phyloP scores from a whole-genome alignment of 2,888 invertebrate species.

The Nymphalis c-album region DNA sequence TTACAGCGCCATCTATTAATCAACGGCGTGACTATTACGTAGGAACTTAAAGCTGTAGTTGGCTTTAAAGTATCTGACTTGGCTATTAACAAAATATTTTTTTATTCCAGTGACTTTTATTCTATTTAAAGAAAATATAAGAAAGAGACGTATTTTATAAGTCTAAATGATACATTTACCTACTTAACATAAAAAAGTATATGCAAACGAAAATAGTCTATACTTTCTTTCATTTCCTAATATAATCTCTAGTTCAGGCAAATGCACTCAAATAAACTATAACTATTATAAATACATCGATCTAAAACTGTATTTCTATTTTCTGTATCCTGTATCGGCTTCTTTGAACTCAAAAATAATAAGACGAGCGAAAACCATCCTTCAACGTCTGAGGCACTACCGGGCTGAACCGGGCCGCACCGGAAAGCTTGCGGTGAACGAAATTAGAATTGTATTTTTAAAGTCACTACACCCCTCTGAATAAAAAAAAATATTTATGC shows the following conservation, averaged over 20 bases:
- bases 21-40: constrained; percentile 30
- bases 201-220: too few relatives aligned
- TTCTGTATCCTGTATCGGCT: constrained; percentile 42
- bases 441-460: constrained; percentile 81
- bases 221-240: too few relatives aligned
- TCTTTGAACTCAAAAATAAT: constrained; percentile 57
- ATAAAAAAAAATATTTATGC: constrained; percentile 73
- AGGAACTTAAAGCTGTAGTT: constrained; percentile 1
- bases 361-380: constrained; percentile 67
- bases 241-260: too few relatives aligned
- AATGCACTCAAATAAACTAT: too few relatives aligned
- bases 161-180: too few relatives aligned
- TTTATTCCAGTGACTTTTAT: background rate
- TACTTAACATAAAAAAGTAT: too few relatives aligned
- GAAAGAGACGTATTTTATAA: too few relatives aligned
- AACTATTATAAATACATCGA: constrained; percentile 34
- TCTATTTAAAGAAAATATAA: too few relatives aligned
- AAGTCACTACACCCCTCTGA: constrained; percentile 63
- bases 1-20: constrained; percentile 48
- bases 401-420: constrained; percentile 44
- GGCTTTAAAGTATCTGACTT: background rate
- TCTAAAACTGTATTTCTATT: constrained; percentile 31
- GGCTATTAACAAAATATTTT: background rate
- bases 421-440: constrained; percentile 70
- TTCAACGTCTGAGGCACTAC: constrained; percentile 66